Percentiles rank a stretch among this genome's conserved stretches.
Conservation (phyloP, 2,113 vertebrate species). For the Rhinoptilus africanus region DNA sequence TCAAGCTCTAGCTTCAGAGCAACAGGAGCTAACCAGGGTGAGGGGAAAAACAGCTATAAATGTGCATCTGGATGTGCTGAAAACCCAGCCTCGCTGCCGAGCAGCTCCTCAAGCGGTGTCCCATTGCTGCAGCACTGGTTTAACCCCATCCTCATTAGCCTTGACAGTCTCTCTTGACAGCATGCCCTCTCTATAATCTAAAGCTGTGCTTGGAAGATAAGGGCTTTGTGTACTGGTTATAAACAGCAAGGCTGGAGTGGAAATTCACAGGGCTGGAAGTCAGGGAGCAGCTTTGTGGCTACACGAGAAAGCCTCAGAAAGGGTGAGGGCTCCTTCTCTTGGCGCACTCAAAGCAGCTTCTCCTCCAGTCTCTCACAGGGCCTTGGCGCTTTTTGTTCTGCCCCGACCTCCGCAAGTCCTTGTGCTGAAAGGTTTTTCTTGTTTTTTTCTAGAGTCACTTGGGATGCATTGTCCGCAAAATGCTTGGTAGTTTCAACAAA, state of each 20-base stretch:
- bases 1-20: not conserved
- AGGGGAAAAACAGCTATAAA: not conserved
- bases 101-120: not conserved
- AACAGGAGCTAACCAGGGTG: not conserved
- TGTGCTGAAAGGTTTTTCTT: constrained; percentile 16
- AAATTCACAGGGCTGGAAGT: constrained; percentile 29
- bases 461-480: not conserved
- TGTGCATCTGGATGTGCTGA: not conserved
- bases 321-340: not conserved
- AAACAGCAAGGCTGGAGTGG: constrained; percentile 42
- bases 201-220: constrained; percentile 56
- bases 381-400: not conserved
- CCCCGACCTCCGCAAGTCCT: not conserved
- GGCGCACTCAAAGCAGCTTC: not conserved
- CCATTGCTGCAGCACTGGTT: not conserved
- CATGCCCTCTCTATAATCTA: constrained; percentile 20
- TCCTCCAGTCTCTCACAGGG: not conserved
- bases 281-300: not conserved
- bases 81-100: not conserved
- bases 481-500: not conserved
- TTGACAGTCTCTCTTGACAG: constrained; percentile 38
- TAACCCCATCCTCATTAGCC: constrained; percentile 23
- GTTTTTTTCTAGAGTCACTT: constrained; percentile 25
- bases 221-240: constrained; percentile 24
- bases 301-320: not conserved